A percentile compares a stretch with the other conserved stretches of the same genome.
Conservation (phyloP, 1,140 invertebrate genomes). For the Drosophila jambulina region DNA sequence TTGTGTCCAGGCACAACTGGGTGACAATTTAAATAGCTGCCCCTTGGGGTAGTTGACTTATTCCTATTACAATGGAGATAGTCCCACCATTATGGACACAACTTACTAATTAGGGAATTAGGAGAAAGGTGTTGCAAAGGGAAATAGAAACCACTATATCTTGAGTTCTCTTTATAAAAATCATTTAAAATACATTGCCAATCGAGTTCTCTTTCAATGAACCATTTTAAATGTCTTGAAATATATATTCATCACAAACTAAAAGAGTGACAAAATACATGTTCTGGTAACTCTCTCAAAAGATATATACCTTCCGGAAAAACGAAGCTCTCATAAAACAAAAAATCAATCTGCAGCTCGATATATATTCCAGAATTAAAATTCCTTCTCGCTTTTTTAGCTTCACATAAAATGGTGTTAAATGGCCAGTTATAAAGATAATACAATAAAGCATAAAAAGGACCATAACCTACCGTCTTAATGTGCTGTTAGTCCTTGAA, state of each 20-base stretch:
- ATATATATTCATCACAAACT: too few relatives aligned
- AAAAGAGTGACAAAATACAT: too few relatives aligned
- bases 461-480: not conserved
- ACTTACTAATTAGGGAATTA: not conserved
- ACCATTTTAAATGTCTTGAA: too few relatives aligned
- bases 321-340: not conserved
- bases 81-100: not conserved
- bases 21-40: conserved; percentile 57
- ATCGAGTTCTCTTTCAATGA: too few relatives aligned
- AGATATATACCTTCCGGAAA: not conserved
- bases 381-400: not conserved
- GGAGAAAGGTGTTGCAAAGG: not conserved
- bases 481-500: not conserved
- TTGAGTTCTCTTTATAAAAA: too few relatives aligned
- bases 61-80: not conserved
- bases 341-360: not conserved
- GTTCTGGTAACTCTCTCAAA: too few relatives aligned
- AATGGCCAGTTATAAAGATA: not conserved
- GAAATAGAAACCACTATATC: too few relatives aligned
- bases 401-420: conserved; percentile 3
- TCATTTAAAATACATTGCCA: too few relatives aligned
- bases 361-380: not conserved
- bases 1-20: not conserved
- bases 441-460: not conserved
- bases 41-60: not conserved